Conservation (phyloP, 2,113 vertebrate species). For the Willisornis vidua region DNA sequence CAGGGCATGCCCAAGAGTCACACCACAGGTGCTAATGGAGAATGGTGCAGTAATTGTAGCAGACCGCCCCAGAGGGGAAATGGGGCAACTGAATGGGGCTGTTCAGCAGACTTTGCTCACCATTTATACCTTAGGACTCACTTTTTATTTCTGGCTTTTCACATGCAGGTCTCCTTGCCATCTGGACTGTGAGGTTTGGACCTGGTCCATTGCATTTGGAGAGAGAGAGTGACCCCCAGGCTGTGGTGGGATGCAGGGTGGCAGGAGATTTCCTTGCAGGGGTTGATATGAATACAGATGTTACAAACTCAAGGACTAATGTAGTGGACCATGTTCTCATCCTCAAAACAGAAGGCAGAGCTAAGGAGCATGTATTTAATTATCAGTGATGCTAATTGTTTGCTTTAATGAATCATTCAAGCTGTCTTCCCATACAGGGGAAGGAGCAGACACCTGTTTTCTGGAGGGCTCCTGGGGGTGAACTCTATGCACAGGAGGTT, state of each 20-base stretch:
- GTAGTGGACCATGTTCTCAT: background rate
- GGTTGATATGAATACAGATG: background rate
- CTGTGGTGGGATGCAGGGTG: background rate
- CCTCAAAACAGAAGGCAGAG: background rate
- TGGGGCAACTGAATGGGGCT: rapidly evolving
- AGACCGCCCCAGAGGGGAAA: background rate
- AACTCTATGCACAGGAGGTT: background rate
- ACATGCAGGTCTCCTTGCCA: background rate
- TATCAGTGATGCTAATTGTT: background rate
- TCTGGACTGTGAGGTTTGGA: background rate
- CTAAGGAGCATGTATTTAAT: background rate
- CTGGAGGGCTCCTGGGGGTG: background rate
- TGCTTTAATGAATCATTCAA: background rate
- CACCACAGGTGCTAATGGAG: background rate
- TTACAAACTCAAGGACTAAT: background rate
- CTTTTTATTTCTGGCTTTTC: background rate
- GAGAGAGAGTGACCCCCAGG: background rate
- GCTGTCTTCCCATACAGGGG: background rate
- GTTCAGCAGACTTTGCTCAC: background rate
- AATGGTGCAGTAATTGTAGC: background rate
- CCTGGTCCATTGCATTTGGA: background rate
- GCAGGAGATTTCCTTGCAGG: background rate
- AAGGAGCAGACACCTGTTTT: background rate
- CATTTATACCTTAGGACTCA: background rate
- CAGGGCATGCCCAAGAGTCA: background rate